phyloP scores from a whole-genome alignment of 2,797 vertebrate genomes.

The Artibeus jamaicensis region DNA sequence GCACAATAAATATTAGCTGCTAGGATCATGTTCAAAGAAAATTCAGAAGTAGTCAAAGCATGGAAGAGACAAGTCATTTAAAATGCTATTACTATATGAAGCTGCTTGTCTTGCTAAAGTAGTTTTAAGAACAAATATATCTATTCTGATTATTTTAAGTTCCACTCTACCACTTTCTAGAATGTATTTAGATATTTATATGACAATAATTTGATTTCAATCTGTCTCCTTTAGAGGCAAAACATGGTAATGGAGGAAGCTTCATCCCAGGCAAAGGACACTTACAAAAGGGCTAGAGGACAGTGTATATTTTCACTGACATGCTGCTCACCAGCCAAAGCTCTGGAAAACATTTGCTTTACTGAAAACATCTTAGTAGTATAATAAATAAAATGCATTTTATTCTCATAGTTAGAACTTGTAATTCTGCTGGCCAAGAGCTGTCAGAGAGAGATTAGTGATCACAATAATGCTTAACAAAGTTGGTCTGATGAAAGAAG shows the following conservation, averaged over 20 bases:
- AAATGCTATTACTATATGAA: slow-evolving; percentile 63
- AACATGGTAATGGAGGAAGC: slow-evolving; percentile 78
- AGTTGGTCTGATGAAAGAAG: slow-evolving; percentile 69
- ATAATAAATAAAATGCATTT: slow-evolving; percentile 76
- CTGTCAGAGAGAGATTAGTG: slow-evolving; percentile 70
- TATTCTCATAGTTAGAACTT: slow-evolving; percentile 74
- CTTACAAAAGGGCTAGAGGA: slow-evolving; percentile 81
- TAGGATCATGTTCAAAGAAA: neutral
- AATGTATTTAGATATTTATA: neutral
- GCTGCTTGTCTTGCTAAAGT: slow-evolving; percentile 66
- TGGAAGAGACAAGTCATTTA: slow-evolving; percentile 28
- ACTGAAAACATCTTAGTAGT: slow-evolving; percentile 84
- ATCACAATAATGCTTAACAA: slow-evolving; percentile 56
- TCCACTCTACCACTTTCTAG: neutral
- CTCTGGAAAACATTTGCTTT: slow-evolving; percentile 81
- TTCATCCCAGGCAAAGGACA: slow-evolving; percentile 81
- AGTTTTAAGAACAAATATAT: neutral
- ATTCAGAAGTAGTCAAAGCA: neutral
- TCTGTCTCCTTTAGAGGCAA: slow-evolving; percentile 80
- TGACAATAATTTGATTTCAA: slow-evolving; percentile 40
- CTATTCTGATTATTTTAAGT: neutral
- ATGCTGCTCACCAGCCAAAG: slow-evolving; percentile 80
- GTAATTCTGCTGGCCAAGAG: slow-evolving; percentile 73
- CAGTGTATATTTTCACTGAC: slow-evolving; percentile 83
- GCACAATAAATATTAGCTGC: neutral